Base-by-base conservation (phyloP, 2,888 invertebrate species). In the Cactoblastis cactorum region DNA sequence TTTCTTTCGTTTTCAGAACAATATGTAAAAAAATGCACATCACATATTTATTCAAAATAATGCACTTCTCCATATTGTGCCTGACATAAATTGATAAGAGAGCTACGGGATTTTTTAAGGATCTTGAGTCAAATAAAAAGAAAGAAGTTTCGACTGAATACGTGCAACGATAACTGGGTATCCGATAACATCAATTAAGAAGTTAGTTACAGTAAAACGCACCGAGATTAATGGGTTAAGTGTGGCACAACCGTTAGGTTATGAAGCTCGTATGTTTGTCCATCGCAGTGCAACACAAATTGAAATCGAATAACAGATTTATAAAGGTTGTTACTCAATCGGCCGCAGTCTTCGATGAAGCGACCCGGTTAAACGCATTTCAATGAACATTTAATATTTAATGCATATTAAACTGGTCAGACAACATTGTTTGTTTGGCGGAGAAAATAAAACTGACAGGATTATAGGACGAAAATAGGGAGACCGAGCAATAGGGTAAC, bases 181-280 rank as follows among this genome's bases (percentile, higher is more conserved):
- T 65, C 59, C 55, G 63, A 66, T 67, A 65, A 58, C 59, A 67
- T 67, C 65, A 67, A 66, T 71, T 71, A 68, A 66, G 58, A 66
- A 53, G 56, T 60, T 65, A 61, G 59, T 57, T 58, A 61, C 62
- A 66, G 60, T 60, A 59, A 66, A 61, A 60, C 63, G 59, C 61
- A 61, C 53, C 51, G 50, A 65, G 61, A 65, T 69, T 67, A 69
- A 72, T 72, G 69, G 67, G 65, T 69, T 65, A 69, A 69, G 71
- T 69, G 68, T 65, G 62, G 53, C 50, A 55, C 56, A 58, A 67
- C 80, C 74, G 80, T 77, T 80, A 78, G 65, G 67, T 67, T 61
- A 67, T 68, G 65, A 63, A 70, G 68, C 66, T 61, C 68, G 67
- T 79, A 71, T 72, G 73, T 72, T 74, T 70, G 70, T 70, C 67